phyloP scores from a whole-genome alignment of 2,888 invertebrate species.

The Hartigia nigra region DNA sequence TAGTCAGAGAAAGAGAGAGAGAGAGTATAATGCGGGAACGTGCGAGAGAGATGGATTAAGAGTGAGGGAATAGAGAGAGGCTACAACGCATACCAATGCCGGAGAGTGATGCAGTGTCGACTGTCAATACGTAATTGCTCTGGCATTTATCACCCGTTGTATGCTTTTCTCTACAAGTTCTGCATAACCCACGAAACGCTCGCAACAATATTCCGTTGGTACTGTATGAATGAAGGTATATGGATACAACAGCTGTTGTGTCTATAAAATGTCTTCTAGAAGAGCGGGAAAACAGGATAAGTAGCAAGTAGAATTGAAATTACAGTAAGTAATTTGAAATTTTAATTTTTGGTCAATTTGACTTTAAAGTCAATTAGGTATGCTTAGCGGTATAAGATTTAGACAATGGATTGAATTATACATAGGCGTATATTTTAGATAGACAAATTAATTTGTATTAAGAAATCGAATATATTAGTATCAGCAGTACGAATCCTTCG shows the following conservation, averaged over 20 bases:
- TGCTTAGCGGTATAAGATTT: background rate
- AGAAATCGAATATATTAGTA: background rate
- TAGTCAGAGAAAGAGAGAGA: background rate
- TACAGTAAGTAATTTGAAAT: background rate
- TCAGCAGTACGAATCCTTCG: background rate
- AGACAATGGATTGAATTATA: background rate
- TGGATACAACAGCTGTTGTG: background rate
- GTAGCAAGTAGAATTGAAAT: background rate
- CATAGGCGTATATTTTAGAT: background rate
- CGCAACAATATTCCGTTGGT: background rate
- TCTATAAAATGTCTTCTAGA: no score
- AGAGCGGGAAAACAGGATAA: background rate
- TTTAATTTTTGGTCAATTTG: background rate
- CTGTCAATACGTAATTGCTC: conserved; percentile 52
- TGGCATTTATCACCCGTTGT: conserved; percentile 43
- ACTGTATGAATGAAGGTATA: background rate
- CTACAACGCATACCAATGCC: background rate
- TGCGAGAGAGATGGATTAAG: background rate
- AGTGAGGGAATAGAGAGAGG: background rate
- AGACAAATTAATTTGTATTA: background rate
- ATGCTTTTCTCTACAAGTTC: background rate
- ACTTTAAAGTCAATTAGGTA: background rate
- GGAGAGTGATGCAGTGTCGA: conserved; percentile 29
- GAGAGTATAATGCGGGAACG: no score
- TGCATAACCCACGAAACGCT: background rate